Base-by-base conservation (phyloP, 2,888 invertebrate species). In the Aquatica leii region DNA sequence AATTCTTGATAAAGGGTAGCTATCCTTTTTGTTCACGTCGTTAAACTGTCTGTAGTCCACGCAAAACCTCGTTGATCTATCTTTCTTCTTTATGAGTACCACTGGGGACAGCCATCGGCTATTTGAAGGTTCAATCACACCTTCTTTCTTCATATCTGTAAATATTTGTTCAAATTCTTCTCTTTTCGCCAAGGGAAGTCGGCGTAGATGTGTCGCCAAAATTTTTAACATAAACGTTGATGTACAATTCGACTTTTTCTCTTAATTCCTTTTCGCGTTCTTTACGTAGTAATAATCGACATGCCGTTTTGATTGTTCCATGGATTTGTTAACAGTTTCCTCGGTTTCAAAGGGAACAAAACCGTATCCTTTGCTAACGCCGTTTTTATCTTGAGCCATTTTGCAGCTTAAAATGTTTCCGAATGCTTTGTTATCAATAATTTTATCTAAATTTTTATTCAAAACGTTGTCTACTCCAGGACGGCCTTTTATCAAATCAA, bases 391-490 rank as follows among this genome's bases (percentile, higher is more conserved):
- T 83, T 95, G 95, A 73, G 97, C 97, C 53, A 94, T 97, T 87
- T 98, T 98, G 84, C 98, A 99, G 80, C 98, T 98, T 70, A 99
- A 85, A 79, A 99, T 99, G 81, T 97, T 98, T 61, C 99, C 99
- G 84, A 99, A 99, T 56, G 97, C 97, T 84, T 99, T 99, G 85
- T 98, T 98, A 84, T 99, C 98, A 82, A 99, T 99, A 70, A 90
- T 91, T 83, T 96, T 98, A 82, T 99, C 97, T 82, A 99, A 85
- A 82, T 99, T 99, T 84, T 99, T 99, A 78, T 99, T 99, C 84
- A 99, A 99, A 68, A 99, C 97, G 84, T 99, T 99, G 67, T 98
- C 98, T 71, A 98, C 97, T 62, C 99, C 99, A 67, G 98, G 98
- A 77, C 96, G 90, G 74, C 96, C 97, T 83, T 96, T 97, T 77